These are phyloP conservation scores for Clitarchus hookeri DNA, from an alignment of 2,888 invertebrate species.

Conservation along the genomic window DNA sequence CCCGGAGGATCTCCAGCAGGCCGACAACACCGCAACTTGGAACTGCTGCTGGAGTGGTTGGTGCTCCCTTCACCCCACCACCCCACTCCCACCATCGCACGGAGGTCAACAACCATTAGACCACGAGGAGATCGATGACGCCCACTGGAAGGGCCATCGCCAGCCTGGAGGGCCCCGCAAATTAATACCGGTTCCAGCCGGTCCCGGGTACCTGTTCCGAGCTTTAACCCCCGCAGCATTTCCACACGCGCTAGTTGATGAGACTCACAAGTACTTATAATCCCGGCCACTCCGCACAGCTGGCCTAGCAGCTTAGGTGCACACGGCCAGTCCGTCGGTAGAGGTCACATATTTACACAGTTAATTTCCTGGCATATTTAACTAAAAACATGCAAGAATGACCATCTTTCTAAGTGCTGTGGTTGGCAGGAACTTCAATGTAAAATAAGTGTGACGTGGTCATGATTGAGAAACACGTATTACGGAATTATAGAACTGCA, in stretches of 20 bases:
- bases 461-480: too few species aligned
- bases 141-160: neutral
- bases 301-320: too few species aligned
- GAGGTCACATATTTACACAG: too few species aligned
- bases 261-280: too few species aligned
- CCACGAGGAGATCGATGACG: neutral
- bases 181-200: neutral
- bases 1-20: neutral
- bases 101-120: conserved; percentile 8
- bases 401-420: too few species aligned
- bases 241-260: neutral
- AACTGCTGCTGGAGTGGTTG: neutral
- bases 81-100: neutral
- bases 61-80: neutral
- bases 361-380: too few species aligned
- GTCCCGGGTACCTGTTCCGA: neutral
- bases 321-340: too few species aligned
- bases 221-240: neutral
- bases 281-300: too few species aligned
- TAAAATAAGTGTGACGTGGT: too few species aligned
- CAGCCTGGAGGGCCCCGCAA: neutral
- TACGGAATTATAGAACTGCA: too few species aligned
- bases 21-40: neutral
- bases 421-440: too few species aligned
- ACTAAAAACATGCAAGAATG: too few species aligned